These are phyloP conservation scores for Corythoichthys intestinalis DNA, from an alignment of 2,113 vertebrate species.

Conservation along the genomic window DNA sequence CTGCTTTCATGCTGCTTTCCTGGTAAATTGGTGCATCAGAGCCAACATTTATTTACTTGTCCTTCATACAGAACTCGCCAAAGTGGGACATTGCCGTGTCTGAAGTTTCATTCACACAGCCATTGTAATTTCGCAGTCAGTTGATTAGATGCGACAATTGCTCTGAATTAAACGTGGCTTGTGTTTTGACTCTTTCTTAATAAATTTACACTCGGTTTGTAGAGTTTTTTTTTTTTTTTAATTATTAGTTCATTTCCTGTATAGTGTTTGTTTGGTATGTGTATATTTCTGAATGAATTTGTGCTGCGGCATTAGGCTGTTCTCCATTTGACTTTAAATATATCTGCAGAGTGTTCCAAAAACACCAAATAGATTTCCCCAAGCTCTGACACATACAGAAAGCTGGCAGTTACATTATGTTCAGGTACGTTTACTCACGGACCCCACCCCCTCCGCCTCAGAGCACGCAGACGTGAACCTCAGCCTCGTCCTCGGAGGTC, in stretches of 20 bases:
- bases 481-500: constrained; percentile 25
- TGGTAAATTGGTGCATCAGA: background rate
- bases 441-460: constrained; percentile 16
- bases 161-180: background rate
- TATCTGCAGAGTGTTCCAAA: background rate
- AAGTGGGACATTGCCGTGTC: background rate
- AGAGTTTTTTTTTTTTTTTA: background rate
- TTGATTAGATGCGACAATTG: constrained; percentile 1
- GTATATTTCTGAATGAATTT: too few relatives aligned
- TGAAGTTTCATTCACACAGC: background rate
- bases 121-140: background rate
- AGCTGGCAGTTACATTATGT: constrained; percentile 5
- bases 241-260: too few relatives aligned
- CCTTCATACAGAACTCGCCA: background rate
- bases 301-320: too few relatives aligned
- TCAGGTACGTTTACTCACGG: background rate
- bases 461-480: constrained; percentile 51
- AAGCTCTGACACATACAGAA: background rate
- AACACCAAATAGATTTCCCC: background rate
- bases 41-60: background rate
- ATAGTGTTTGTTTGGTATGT: too few relatives aligned
- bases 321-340: background rate
- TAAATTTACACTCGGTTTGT: background rate
- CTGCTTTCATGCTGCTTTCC: background rate
- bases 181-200: background rate